phyloP scores from a whole-genome alignment of 2,797 vertebrate genomes.

The Carapus acus region DNA sequence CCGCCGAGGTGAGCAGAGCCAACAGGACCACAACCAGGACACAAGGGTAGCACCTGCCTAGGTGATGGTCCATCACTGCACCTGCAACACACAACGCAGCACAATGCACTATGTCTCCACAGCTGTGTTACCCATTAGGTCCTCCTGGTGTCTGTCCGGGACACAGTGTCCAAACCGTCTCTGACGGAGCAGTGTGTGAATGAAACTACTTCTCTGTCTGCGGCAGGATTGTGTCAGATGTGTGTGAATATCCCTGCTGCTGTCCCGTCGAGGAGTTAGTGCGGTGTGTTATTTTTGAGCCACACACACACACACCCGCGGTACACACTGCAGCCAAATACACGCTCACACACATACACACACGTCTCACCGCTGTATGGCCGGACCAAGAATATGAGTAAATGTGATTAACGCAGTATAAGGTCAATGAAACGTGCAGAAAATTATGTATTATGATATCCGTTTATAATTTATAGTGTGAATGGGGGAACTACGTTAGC shows the following conservation, averaged over 20 bases:
- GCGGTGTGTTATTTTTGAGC: background rate
- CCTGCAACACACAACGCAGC: constrained; percentile 31
- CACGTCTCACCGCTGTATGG: constrained; percentile 13
- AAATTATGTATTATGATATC: too few species aligned
- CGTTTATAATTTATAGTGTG: too few species aligned
- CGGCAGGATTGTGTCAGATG: background rate
- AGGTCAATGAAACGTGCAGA: too few species aligned
- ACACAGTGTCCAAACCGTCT: background rate
- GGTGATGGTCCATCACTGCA: constrained; percentile 32
- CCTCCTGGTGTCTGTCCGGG: background rate
- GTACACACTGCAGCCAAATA: background rate
- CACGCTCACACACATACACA: constrained; percentile 3
- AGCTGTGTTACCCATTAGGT: background rate
- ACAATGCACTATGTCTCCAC: constrained; percentile 3
- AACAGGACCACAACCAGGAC: constrained; percentile 48
- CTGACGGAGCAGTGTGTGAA: background rate
- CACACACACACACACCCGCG: too few species aligned
- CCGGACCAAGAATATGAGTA: too few species aligned
- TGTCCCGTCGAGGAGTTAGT: background rate
- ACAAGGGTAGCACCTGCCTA: constrained; percentile 27
- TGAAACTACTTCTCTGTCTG: background rate
- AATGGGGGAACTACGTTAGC: too few species aligned
- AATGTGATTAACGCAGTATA: too few species aligned
- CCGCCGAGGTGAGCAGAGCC: constrained; percentile 44
- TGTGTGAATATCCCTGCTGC: background rate